Evolutionary conservation across 1,140 invertebrate genomes (phyloP).

Genomic region (Magallana gigas): DNA sequence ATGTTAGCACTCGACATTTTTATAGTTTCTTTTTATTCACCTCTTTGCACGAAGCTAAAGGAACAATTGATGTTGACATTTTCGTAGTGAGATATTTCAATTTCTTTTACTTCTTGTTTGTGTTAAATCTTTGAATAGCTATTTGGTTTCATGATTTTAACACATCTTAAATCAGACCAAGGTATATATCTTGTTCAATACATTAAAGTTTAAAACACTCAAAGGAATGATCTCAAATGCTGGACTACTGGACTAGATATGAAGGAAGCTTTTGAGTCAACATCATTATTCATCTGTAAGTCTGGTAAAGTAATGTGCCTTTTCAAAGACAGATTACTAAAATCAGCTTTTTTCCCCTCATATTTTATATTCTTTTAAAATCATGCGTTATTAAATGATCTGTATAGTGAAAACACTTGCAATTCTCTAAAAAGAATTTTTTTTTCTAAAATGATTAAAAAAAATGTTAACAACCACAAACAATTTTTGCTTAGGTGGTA

Average conservation of each 20-base stretch:
- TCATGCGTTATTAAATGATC: not conserved
- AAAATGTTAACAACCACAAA: no score
- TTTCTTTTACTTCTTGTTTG: not conserved
- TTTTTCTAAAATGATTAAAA: no score
- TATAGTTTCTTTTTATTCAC: not conserved
- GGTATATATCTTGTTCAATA: not conserved
- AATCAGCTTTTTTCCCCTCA: not conserved
- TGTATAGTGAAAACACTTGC: not conserved
- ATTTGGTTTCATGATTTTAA: constrained; percentile 16
- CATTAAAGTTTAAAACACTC: constrained; percentile 14
- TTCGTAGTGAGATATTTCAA: not conserved
- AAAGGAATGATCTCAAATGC: not conserved
- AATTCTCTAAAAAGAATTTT: no score
- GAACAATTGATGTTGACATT: constrained; percentile 15
- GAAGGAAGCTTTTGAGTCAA: constrained; percentile 2
- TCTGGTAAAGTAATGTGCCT: not conserved
- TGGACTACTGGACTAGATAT: constrained; percentile 32
- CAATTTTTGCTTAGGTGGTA: no score
- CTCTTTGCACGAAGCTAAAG: not conserved
- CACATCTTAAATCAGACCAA: not conserved
- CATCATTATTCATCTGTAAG: not conserved
- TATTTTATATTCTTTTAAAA: not conserved
- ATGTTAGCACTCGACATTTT: not conserved
- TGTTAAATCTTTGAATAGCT: not conserved
- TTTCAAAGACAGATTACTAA: not conserved